Conservation (phyloP, 2,888 invertebrate species). For the Agrotis ipsilon region DNA sequence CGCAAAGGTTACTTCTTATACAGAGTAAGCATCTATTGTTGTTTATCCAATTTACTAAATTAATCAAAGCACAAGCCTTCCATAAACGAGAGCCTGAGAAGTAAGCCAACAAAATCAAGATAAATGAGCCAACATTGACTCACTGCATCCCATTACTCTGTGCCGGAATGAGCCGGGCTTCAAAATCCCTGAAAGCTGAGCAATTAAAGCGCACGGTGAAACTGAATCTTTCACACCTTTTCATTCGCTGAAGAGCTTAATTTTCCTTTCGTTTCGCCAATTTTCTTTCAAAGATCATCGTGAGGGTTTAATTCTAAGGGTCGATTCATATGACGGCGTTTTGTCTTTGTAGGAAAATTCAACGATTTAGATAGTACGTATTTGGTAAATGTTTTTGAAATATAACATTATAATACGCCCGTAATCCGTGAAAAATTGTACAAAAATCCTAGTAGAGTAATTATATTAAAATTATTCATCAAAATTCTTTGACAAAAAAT, state of each 20-base stretch:
- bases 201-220: constrained; percentile 71
- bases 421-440: too few species aligned
- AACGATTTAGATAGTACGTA: too few species aligned
- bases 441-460: too few species aligned
- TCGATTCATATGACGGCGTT: background rate
- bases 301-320: constrained; percentile 39
- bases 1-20: too few species aligned
- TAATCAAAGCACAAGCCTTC: constrained; percentile 15
- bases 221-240: constrained; percentile 68
- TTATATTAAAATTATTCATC: too few species aligned
- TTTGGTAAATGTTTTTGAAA: too few species aligned
- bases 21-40: too few species aligned
- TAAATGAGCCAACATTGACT: constrained; percentile 33
- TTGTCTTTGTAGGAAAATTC: background rate
- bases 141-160: constrained; percentile 43
- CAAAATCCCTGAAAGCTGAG: constrained; percentile 64
- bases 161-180: constrained; percentile 46
- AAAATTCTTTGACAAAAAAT: too few species aligned
- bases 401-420: too few species aligned
- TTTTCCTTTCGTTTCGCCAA: constrained; percentile 70
- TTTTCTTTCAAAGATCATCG: constrained; percentile 55
- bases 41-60: background rate
- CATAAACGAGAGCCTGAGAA: constrained; percentile 19
- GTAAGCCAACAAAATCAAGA: constrained; percentile 11
- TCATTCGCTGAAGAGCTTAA: constrained; percentile 68